Conservation (phyloP, 2,797 vertebrate genomes). For the Mus spretus region DNA sequence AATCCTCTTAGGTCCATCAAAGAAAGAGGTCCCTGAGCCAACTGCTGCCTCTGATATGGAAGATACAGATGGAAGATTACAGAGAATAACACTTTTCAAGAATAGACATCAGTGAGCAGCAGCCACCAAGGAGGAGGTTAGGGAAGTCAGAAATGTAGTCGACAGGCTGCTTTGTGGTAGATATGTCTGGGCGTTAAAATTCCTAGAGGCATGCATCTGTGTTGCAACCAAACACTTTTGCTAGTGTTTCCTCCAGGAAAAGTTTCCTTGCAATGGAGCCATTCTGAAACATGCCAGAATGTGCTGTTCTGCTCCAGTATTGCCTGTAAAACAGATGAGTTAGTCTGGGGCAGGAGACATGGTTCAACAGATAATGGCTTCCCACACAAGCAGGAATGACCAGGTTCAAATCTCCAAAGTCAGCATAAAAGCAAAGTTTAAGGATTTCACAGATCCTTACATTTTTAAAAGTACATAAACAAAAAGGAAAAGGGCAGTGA, state of each 20-base stretch:
- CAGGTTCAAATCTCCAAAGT: not conserved
- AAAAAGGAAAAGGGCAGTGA: not conserved
- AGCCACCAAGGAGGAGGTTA: not conserved
- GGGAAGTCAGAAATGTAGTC: not conserved
- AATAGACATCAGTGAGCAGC: not conserved
- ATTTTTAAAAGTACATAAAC: not conserved
- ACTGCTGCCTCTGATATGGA: not conserved
- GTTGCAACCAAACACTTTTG: not conserved
- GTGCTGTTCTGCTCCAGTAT: not conserved
- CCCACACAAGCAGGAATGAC: not conserved
- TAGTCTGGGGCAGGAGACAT: not conserved
- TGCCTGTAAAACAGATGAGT: not conserved
- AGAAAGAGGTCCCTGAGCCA: not conserved
- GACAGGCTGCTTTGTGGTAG: not conserved
- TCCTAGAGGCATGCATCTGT: not conserved
- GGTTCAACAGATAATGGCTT: not conserved
- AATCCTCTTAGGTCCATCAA: not conserved
- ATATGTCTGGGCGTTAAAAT: not conserved
- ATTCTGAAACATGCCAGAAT: not conserved
- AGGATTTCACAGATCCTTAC: not conserved
- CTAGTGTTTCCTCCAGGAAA: not conserved
- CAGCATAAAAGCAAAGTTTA: not conserved
- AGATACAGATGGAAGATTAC: not conserved
- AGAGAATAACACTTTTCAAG: not conserved
- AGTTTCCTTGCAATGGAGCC: not conserved